Evolutionary conservation across 2,888 invertebrate genomes (phyloP), one percentile per base, ranked within the genome.

Genomic region (Hedychridium roseum): DNA sequence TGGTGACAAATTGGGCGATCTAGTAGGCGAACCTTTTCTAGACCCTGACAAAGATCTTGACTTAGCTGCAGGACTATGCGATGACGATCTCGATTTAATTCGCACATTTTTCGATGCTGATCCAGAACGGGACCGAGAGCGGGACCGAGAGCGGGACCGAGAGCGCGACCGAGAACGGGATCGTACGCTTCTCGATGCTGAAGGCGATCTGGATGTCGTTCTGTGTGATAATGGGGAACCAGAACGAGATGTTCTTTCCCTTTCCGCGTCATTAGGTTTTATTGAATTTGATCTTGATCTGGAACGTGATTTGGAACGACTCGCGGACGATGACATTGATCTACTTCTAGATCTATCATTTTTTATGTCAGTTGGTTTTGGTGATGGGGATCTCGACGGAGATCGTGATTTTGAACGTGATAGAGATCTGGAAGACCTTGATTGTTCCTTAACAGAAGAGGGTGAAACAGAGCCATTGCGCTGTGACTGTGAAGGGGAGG

Each of bases 261-360:
- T n/a, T n/a, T n/a, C n/a, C n/a, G n/a, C n/a, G n/a, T n/a, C n/a
- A n/a, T n/a, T n/a, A n/a, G n/a, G n/a, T n/a, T n/a, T n/a, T n/a
- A n/a, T n/a, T n/a, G n/a, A n/a, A n/a, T n/a, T n/a, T 1, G 65
- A 64, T 14, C 57, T 44, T 7, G 70, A 66, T n/a, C 54, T 56
- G 9, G 61, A 66, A 36, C 61, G 57, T 31, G 70, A 66, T 12
- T 66, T 60, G 0, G 75, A 78, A 18, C 41, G 18, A 58, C 60
- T 9, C 55, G 60, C 1, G 57, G 57, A 1, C 54, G 37, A 18
- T 64, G 61, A 16, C n/a, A n/a, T n/a, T n/a, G 73, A 69, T 49
- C 62, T 57, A 3, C 71, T 71, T 39, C 49, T 57, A n/a, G 74
- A 74, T 15, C 67, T 55, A 1, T 73, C 71, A 35, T 63, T 63